These are phyloP conservation scores for Nematostella vectensis DNA, from an alignment of 92 coral and sea anemone genomes.

Conservation along the genomic window DNA sequence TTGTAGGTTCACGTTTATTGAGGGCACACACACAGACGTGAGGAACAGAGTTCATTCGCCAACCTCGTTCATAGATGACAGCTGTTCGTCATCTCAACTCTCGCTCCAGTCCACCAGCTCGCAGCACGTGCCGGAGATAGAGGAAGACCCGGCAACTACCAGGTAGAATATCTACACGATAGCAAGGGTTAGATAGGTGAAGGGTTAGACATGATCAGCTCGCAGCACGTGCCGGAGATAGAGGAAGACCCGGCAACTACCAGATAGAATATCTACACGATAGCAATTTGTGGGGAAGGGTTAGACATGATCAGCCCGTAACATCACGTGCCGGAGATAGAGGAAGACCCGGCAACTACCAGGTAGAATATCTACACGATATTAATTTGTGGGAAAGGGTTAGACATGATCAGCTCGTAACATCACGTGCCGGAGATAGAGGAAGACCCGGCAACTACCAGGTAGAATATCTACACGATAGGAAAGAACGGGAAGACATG, in stretches of 20 bases:
- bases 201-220: no score
- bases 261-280: no score
- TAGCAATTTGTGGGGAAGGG: no score
- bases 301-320: conserved; percentile 6
- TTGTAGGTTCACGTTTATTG: conserved; percentile 67
- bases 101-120: conserved; percentile 23
- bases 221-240: conserved; percentile 10
- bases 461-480: no score
- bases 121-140: conserved; percentile 12
- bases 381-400: no score
- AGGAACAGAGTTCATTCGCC: conserved; percentile 66
- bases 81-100: conserved; percentile 60
- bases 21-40: conserved; percentile 57
- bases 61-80: conserved; percentile 69
- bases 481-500: no score
- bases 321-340: conserved; percentile 11
- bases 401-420: conserved; percentile 7
- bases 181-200: no score
- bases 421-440: conserved; percentile 14
- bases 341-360: conserved; percentile 4
- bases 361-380: no score
- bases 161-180: no score
- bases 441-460: conserved; percentile 2
- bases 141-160: conserved; percentile 4
- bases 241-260: conserved; percentile 8